Evolutionary conservation across 2,888 invertebrate genomes (phyloP), one percentile per base, ranked within the genome.

Genomic region (Ichneumoninae sp.): DNA sequence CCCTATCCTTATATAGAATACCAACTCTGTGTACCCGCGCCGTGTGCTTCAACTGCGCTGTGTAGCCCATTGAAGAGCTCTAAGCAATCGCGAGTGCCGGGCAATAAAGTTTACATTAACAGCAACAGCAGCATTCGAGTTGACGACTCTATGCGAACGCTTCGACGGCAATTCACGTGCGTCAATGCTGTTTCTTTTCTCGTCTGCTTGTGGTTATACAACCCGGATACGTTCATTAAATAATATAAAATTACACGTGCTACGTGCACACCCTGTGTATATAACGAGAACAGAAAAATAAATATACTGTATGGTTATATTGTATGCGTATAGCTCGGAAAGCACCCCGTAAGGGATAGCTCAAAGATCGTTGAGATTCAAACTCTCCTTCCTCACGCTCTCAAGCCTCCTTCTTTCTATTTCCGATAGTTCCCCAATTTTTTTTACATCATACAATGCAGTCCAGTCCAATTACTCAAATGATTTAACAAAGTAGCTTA

Each of bases 41-140:
- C 50, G 50, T 66, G 78, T 10, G 44, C 60, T 69, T 44, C 36
- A 50, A 62, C 44, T 62, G 78, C 30, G 69, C 72, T 30, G 72
- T 69, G 50, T 79, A 79, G 70, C 68, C 82, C 47, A 62, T 74
- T 52, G 74, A 83, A 66, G 66, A 79, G 79, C 74, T 47, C 75
- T 57, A 33, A 65, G 71, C 75, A 76, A 83, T 80, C 71, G 75
- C 44, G 50, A 79, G 75, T 80, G 83, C 75, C 47, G 57, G 57
- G 75, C 83, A 80, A 80, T 83, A 83, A 83, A 83, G 79, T 83
- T 80, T 75, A 83, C 83, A 83, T 83, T 83, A 83, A 83, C 80
- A 76, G 80, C 83, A 75, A 80, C 80, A 54, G 80, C 68, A 57
- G 71, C 68, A 78, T 68, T 69, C 68, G 66, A 66, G 80, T 83